These are phyloP conservation scores for Dissostichus mawsoni DNA, from an alignment of 2,113 vertebrate genomes.

Conservation along the genomic window DNA sequence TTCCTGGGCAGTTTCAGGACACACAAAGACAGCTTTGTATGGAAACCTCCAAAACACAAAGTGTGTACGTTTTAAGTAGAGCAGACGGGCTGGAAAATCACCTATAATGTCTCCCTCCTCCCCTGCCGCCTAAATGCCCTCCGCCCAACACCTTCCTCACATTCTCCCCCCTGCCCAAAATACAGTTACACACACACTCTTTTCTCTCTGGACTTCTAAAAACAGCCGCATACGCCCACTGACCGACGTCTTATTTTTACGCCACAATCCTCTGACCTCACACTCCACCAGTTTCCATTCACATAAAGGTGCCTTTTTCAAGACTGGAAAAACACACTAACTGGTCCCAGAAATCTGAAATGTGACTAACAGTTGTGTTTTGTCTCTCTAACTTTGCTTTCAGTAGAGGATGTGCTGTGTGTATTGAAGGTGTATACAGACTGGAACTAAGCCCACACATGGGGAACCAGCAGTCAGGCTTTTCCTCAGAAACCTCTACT, in stretches of 20 bases:
- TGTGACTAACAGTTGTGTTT: conserved; percentile 52
- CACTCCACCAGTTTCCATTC: conserved; percentile 51
- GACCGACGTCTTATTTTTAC: conserved; percentile 62
- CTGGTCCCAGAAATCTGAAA: conserved; percentile 35
- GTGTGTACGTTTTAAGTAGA: conserved; percentile 58
- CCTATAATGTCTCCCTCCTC: conserved; percentile 67
- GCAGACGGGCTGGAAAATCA: conserved; percentile 74
- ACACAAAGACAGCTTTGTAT: conserved; percentile 75
- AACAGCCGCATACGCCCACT: conserved; percentile 39
- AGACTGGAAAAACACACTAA: conserved; percentile 54
- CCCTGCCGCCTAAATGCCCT: conserved; percentile 23
- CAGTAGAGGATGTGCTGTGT: conserved; percentile 33
- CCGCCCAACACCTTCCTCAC: conserved; percentile 52
- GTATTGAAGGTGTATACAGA: conserved; percentile 37
- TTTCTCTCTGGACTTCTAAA: conserved; percentile 64
- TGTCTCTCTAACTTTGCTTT: conserved; percentile 45
- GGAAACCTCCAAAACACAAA: conserved; percentile 60
- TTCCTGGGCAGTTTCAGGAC: conserved; percentile 55
- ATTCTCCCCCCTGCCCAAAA: conserved; percentile 39
- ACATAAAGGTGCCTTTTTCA: conserved; percentile 63
- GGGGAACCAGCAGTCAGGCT: conserved; percentile 6
- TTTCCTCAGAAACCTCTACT: conserved; percentile 10
- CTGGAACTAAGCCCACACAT: conserved; percentile 26
- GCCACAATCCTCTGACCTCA: conserved; percentile 51
- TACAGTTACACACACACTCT: conserved; percentile 54